Base-by-base conservation (phyloP, 2,113 vertebrate species). In the Phodopus roborovskii region DNA sequence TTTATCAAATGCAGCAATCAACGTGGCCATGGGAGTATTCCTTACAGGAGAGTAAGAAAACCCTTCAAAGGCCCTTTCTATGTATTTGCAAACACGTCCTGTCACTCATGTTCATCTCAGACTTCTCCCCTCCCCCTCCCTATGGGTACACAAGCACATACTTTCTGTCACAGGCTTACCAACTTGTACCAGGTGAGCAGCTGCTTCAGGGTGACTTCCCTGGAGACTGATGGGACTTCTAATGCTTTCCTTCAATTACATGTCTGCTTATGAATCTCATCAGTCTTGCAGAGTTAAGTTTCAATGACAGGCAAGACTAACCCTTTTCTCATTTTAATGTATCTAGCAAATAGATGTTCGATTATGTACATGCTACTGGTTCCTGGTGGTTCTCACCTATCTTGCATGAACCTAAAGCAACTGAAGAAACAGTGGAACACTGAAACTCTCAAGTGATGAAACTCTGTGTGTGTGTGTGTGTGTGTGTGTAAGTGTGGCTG, bases 261-360 rank as follows among this genome's bases (percentile, higher is more conserved):
- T 96, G 86, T 33, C 92, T 97, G 39, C 53, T 95, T 77, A 89
- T 91, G 86, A 11, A 91, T 75, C 89, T 97, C 94, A 93, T n/a
- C 94, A 39, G 56, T 92, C n/a, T 77, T 50, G 62, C 71, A 83
- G 60, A 88, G 56, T 75, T 97, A 94, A 93, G 90, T 39, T 97
- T 98, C 94, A 97, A 98, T 97, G 87, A 74, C 78, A 24, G 4
- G 90, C 7, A 62, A 60, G 84, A 91, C 1, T 0, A 96, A 97
- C 92, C 66, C 42, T 92, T 96, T 95, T 97, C 17, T 53, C 42
- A 87, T 77, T 85, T 92, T 58, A 96, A 92, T 93, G 19, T 75
- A 16, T 62, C 9, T 88, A 83, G 62, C 28, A 94, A 68, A 86
- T 0, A 24, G 85, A 89, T 81, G 24, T 20, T 7, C 90, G 22